A percentile compares a stretch with the other conserved stretches of the same genome.
phyloP scores from a whole-genome alignment of 2,113 vertebrate species.

The Eulacestoma nigropectus region DNA sequence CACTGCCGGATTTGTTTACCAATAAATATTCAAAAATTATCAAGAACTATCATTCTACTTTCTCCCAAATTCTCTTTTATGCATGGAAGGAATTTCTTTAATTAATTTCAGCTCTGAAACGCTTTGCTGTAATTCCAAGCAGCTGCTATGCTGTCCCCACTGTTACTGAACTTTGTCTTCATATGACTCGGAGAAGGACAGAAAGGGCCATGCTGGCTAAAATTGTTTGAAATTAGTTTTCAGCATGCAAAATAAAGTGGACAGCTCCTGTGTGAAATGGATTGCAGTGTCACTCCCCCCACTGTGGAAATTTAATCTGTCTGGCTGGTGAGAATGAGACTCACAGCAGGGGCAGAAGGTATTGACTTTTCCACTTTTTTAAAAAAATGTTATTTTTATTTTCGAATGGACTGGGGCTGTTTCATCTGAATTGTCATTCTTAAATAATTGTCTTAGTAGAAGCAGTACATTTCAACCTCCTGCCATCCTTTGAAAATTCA shows the following conservation, averaged over 20 bases:
- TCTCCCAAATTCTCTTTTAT: not conserved
- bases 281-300: not conserved
- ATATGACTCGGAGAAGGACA: not conserved
- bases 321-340: not conserved
- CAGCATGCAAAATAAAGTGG: constrained; percentile 7
- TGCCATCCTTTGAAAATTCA: not conserved
- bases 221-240: constrained; percentile 10
- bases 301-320: not conserved
- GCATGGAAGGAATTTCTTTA: constrained; percentile 10
- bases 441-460: not conserved
- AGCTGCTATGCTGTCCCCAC: not conserved
- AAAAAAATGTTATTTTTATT: not conserved
- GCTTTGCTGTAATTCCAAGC: not conserved
- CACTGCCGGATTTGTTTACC: not conserved
- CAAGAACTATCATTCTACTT: not conserved
- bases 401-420: not conserved
- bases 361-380: not conserved
- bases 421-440: constrained; percentile 21
- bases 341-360: not conserved
- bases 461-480: not conserved
- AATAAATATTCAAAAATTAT: not conserved
- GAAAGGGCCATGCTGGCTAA: not conserved
- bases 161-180: constrained; percentile 31
- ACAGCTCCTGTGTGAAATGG: not conserved
- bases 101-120: constrained; percentile 24